phyloP scores from a whole-genome alignment of 2,797 vertebrate species.

The Halcyon chelicuti region DNA sequence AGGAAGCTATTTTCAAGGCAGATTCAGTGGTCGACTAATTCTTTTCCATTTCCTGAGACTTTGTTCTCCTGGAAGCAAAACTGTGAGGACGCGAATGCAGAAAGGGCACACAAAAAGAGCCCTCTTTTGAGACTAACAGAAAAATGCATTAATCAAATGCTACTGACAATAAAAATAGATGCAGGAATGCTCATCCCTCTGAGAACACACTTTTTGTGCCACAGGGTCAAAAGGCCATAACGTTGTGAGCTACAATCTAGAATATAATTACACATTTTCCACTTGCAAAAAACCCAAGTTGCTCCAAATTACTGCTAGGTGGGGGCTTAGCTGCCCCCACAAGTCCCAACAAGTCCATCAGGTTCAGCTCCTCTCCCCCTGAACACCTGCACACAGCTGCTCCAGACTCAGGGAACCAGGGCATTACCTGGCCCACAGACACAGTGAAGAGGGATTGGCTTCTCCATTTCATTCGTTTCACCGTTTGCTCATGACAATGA shows the following conservation, averaged over 20 bases:
- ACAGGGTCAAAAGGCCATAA: not conserved
- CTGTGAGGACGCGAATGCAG: not conserved
- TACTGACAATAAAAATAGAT: not conserved
- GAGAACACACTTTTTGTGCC: not conserved
- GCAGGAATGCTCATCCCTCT: not conserved
- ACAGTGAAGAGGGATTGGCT: not conserved
- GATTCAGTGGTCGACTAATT: not conserved
- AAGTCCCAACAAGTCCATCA: not conserved
- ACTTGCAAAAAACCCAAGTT: not conserved
- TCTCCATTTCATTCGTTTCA: not conserved
- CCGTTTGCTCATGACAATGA: not conserved
- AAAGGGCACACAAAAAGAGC: not conserved
- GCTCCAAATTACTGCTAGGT: not conserved
- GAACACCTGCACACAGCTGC: not conserved
- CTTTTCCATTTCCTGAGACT: conserved; percentile 12
- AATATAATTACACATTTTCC: not conserved
- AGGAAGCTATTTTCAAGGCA: not conserved
- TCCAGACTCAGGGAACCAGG: not conserved
- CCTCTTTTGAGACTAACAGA: not conserved
- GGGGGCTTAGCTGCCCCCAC: not conserved
- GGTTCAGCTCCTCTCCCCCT: not conserved
- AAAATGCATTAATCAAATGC: not conserved
- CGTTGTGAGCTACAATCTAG: not conserved
- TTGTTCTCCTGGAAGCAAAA: not conserved
- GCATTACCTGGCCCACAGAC: not conserved